Conservation (phyloP, 2,113 vertebrate species). For the Dissostichus mawsoni region DNA sequence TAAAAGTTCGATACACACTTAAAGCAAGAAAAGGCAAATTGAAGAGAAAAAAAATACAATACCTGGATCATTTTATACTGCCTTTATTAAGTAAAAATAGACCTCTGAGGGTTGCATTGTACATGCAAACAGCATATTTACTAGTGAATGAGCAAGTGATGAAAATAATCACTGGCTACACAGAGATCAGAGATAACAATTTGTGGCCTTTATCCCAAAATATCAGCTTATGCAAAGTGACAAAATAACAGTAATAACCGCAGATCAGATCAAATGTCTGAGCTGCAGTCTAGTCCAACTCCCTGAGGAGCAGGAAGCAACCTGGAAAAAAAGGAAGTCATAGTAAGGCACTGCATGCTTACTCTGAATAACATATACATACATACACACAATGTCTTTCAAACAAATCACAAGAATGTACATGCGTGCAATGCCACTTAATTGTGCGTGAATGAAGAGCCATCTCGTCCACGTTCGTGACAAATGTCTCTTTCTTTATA, state of each 20-base stretch:
- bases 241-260: slow-evolving; percentile 51
- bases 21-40: background rate
- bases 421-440: slow-evolving; percentile 64
- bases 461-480: slow-evolving; percentile 40
- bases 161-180: slow-evolving; percentile 54
- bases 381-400: slow-evolving; percentile 25
- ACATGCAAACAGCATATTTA: slow-evolving; percentile 72
- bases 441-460: slow-evolving; percentile 71
- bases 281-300: slow-evolving; percentile 55
- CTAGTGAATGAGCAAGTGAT: slow-evolving; percentile 53
- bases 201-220: slow-evolving; percentile 52
- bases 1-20: background rate
- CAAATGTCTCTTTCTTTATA: slow-evolving; percentile 41
- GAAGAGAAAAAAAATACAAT: background rate
- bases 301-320: slow-evolving; percentile 46
- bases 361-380: slow-evolving; percentile 39
- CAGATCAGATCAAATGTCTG: slow-evolving; percentile 38
- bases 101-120: slow-evolving; percentile 75
- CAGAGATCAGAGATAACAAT: slow-evolving; percentile 47
- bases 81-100: slow-evolving; percentile 84
- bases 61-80: slow-evolving; percentile 53
- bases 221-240: slow-evolving; percentile 70
- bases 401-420: slow-evolving; percentile 59
- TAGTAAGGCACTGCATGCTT: slow-evolving; percentile 56
- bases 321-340: slow-evolving; percentile 33